Conservation (phyloP, 2,888 invertebrate genomes). For the Stramonita haemastoma region DNA sequence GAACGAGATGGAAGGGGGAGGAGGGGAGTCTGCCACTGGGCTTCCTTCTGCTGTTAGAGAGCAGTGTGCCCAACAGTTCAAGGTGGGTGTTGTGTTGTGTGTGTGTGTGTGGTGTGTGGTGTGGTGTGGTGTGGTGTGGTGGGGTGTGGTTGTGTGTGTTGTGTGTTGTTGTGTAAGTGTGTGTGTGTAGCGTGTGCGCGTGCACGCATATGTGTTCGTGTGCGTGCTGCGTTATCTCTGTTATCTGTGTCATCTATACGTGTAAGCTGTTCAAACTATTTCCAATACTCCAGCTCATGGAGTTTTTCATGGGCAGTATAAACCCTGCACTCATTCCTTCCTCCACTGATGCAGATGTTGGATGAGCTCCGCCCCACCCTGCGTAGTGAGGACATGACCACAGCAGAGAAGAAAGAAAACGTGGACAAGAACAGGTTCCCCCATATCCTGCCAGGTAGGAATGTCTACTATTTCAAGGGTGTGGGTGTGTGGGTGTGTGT, state of each 20-base stretch:
- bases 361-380: background rate
- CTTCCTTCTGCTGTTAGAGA: slow-evolving; percentile 30
- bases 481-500: slow-evolving; percentile 9
- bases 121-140: background rate
- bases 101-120: background rate
- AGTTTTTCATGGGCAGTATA: too few relatives aligned
- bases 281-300: too few relatives aligned
- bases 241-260: too few relatives aligned
- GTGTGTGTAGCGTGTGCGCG: too few relatives aligned
- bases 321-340: background rate
- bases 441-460: slow-evolving; percentile 32
- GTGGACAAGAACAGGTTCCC: slow-evolving; percentile 19
- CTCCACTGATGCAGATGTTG: background rate
- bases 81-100: slow-evolving; percentile 11
- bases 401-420: slow-evolving; percentile 1
- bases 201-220: too few relatives aligned
- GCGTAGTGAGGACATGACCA: background rate
- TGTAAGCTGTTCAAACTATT: too few relatives aligned
- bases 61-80: slow-evolving; percentile 18
- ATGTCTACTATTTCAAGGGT: background rate
- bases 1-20: slow-evolving; percentile 3
- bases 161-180: background rate
- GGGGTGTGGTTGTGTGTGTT: background rate
- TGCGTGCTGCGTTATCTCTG: too few relatives aligned
- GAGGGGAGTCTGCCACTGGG: background rate